These are phyloP conservation scores for Microcebus griseorufus DNA, from an alignment of 2,113 vertebrate genomes.

Conservation along the genomic window DNA sequence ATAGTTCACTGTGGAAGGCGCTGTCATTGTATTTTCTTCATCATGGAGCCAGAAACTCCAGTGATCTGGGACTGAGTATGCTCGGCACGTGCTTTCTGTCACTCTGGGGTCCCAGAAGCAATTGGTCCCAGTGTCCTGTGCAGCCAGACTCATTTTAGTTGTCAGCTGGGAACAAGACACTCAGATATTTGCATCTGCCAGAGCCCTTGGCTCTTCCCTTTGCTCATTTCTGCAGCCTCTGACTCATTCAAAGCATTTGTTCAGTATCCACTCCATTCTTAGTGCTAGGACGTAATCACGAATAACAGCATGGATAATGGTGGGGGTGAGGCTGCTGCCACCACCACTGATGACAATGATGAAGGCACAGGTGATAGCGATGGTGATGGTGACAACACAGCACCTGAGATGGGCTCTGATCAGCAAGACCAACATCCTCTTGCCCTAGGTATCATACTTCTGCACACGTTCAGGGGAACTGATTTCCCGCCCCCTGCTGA, in stretches of 20 bases:
- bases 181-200: neutral
- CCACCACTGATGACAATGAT: too few relatives aligned
- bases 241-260: neutral
- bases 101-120: neutral
- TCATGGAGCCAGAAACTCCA: neutral
- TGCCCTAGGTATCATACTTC: neutral
- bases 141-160: neutral
- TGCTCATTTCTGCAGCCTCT: neutral
- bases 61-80: too few relatives aligned
- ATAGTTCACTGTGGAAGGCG: neutral
- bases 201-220: neutral
- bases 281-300: neutral
- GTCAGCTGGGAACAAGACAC: neutral
- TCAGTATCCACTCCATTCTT: neutral
- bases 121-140: accelerated
- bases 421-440: neutral
- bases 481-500: neutral
- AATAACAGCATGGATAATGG: neutral
- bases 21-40: neutral
- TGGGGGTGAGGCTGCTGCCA: neutral
- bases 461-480: accelerated
- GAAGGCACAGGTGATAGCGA: too few relatives aligned
- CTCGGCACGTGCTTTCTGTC: neutral
- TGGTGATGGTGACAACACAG: neutral
- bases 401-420: neutral